Conservation (phyloP, 1,140 invertebrate species). For the Stegodyphus dumicola region DNA sequence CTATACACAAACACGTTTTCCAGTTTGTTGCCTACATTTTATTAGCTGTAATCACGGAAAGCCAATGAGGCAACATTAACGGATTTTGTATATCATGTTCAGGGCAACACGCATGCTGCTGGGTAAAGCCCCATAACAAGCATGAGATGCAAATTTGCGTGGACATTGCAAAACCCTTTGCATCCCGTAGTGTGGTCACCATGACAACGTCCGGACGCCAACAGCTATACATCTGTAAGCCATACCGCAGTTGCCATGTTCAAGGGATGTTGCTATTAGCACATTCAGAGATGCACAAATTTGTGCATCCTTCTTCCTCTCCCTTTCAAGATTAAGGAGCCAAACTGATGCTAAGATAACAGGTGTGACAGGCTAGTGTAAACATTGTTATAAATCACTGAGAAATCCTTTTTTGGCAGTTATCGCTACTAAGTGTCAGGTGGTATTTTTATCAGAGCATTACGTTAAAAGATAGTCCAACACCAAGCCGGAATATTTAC, state of each 20-base stretch:
- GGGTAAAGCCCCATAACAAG: too few relatives aligned
- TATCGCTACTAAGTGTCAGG: conserved; percentile 26
- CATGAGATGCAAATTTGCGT: background rate
- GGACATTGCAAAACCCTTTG: background rate
- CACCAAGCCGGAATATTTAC: too few relatives aligned
- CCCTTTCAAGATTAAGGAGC: background rate
- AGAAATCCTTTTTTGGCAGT: conserved; percentile 37
- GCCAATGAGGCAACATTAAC: too few relatives aligned
- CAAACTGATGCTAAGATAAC: conserved; percentile 26
- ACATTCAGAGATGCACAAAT: background rate
- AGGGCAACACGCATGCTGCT: background rate
- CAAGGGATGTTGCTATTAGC: conserved; percentile 4
- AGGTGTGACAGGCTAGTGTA: conserved; percentile 8
- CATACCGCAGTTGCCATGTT: background rate
- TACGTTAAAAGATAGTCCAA: too few relatives aligned
- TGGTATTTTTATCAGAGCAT: too few relatives aligned
- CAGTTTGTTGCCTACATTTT: too few relatives aligned
- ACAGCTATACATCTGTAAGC: background rate
- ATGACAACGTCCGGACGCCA: background rate
- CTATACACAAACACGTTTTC: too few relatives aligned
- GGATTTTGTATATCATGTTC: background rate
- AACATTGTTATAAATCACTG: conserved; percentile 28
- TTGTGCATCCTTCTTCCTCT: background rate
- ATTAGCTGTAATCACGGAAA: too few relatives aligned
- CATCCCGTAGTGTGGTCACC: background rate